A percentile compares a stretch with the other conserved stretches of the same genome.
phyloP scores from a whole-genome alignment of 2,888 invertebrate genomes.

The Melitaea athalia region DNA sequence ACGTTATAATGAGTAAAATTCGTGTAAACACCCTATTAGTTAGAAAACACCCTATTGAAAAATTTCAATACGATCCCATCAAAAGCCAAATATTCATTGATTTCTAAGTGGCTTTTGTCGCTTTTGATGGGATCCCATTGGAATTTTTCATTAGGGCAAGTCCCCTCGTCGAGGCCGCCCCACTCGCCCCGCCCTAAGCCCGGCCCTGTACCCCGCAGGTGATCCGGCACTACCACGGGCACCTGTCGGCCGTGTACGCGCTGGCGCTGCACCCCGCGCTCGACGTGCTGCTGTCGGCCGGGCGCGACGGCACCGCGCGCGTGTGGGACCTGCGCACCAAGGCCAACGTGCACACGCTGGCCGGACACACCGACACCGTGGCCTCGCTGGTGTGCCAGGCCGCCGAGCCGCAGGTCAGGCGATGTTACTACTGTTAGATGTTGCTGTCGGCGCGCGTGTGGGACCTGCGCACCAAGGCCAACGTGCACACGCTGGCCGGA shows the following conservation, averaged over 20 bases:
- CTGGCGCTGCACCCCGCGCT: constrained; percentile 96
- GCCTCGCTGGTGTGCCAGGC: constrained; percentile 96
- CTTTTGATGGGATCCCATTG: too few species aligned
- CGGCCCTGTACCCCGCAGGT: constrained; percentile 81
- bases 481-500: constrained; percentile 96
- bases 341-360: constrained; percentile 97
- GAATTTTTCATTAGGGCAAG: too few species aligned
- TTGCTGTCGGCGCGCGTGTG: constrained; percentile 93
- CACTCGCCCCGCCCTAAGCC: too few species aligned
- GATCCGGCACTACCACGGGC: constrained; percentile 99
- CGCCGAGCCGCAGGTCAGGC: constrained; percentile 90
- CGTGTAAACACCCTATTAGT: too few species aligned
- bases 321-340: constrained; percentile 99
- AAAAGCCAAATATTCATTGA: too few species aligned
- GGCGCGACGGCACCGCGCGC: constrained; percentile 97
- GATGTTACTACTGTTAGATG: too few species aligned
- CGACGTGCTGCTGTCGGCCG: constrained; percentile 94
- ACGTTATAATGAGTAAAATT: too few species aligned
- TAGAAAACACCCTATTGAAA: too few species aligned
- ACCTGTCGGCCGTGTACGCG: constrained; percentile 97
- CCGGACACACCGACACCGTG: constrained; percentile 98
- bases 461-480: constrained; percentile 99
- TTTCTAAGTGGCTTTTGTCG: too few species aligned
- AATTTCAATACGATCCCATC: too few species aligned
- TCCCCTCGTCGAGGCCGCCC: too few species aligned